Percentiles rank a stretch among this genome's conserved stretches.
These are phyloP conservation scores for Epirrhoe alternata DNA, from an alignment of 2,888 invertebrate genomes.

Conservation along the genomic window DNA sequence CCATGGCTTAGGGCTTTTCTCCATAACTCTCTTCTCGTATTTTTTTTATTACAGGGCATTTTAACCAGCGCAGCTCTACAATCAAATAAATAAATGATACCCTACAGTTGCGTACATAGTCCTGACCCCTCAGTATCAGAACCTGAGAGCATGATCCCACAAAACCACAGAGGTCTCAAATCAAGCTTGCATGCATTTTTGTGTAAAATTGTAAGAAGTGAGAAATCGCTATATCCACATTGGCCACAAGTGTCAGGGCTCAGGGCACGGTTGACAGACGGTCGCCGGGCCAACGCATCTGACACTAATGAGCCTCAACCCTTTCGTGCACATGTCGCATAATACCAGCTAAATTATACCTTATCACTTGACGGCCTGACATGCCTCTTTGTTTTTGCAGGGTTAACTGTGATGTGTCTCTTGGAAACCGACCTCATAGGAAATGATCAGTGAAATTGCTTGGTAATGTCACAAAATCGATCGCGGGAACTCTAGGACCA, in stretches of 20 bases:
- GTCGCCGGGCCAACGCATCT: conserved; percentile 52
- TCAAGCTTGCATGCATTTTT: background rate
- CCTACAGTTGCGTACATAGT: too few species aligned
- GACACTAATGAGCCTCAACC: conserved; percentile 77
- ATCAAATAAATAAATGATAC: too few species aligned
- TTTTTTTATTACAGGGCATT: too few species aligned
- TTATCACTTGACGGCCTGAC: conserved; percentile 60
- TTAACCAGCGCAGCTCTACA: too few species aligned
- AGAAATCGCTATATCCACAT: conserved; percentile 15
- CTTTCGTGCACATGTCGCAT: conserved; percentile 70
- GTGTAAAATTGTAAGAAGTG: background rate
- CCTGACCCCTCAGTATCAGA: too few species aligned
- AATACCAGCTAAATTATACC: conserved; percentile 69
- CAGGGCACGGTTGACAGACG: conserved; percentile 54
- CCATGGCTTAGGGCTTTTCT: too few species aligned
- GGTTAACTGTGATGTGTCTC: conserved; percentile 32
- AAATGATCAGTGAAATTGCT: conserved; percentile 18
- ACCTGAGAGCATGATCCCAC: too few species aligned
- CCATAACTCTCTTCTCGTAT: too few species aligned
- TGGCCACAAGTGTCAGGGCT: conserved; percentile 34
- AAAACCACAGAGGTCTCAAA: too few species aligned
- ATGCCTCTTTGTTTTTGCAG: conserved; percentile 71
- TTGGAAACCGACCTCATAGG: conserved; percentile 21
- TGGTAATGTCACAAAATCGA: conserved; percentile 5
- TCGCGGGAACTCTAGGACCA: conserved; percentile 2